phyloP scores from a whole-genome alignment of 1,140 invertebrate species.

The Palaemon carinicauda region DNA sequence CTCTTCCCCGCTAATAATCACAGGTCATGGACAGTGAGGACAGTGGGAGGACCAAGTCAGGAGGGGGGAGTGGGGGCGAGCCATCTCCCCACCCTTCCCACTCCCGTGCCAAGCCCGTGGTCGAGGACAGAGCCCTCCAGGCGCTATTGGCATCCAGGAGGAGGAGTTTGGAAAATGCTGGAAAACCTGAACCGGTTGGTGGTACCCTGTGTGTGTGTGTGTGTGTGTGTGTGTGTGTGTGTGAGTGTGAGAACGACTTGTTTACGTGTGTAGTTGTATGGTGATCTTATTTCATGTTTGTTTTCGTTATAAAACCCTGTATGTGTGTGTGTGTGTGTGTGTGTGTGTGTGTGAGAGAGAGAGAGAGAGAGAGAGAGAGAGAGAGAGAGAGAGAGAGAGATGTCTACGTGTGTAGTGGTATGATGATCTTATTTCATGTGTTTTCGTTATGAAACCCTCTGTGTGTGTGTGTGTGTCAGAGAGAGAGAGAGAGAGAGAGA shows the following conservation, averaged over 20 bases:
- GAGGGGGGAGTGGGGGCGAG: not conserved
- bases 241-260: not conserved
- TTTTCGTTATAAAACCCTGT: no score
- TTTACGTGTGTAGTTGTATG: no score
- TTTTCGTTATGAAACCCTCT: no score
- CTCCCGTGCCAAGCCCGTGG: conserved; percentile 21
- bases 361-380: no score
- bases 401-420: no score
- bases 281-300: no score
- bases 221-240: not conserved
- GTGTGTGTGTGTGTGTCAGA: no score
- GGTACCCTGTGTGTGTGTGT: conserved; percentile 12
- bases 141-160: conserved; percentile 29
- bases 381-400: no score
- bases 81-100: not conserved
- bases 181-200: conserved; percentile 51
- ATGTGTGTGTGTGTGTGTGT: no score
- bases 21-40: conserved; percentile 43
- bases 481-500: no score
- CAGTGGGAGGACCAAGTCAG: not conserved
- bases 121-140: conserved; percentile 43
- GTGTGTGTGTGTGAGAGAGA: no score
- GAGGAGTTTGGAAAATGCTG: conserved; percentile 51
- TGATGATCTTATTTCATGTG: no score
- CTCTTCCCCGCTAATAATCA: not conserved